Evolutionary conservation across 2,888 invertebrate genomes (phyloP).

Genomic region (Dinocampus coccinellae): DNA sequence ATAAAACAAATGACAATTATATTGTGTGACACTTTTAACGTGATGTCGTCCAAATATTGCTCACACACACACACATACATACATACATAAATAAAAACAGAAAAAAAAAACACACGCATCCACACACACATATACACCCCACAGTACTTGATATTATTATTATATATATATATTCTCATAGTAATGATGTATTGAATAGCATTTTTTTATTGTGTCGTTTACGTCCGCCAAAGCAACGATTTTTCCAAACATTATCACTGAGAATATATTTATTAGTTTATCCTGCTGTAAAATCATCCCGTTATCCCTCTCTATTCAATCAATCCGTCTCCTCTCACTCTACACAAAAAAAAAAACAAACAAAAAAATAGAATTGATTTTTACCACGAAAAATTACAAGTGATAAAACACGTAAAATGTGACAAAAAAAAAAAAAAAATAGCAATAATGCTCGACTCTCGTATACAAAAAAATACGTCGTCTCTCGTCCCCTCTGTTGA

Average conservation of each 20-base stretch:
- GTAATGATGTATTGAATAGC: background rate
- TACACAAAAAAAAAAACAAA: background rate
- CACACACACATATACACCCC: background rate
- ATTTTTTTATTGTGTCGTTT: constrained; percentile 23
- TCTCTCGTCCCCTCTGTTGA: constrained; percentile 43
- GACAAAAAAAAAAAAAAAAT: constrained; percentile 5
- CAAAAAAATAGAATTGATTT: background rate
- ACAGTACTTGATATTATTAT: background rate
- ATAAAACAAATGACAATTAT: too few relatives aligned
- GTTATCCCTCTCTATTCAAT: background rate
- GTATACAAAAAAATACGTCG: constrained; percentile 43
- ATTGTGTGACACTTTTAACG: constrained; percentile 24
- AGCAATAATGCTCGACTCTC: constrained; percentile 43
- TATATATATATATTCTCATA: background rate
- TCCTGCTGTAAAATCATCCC: background rate
- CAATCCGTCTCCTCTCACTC: constrained; percentile 11
- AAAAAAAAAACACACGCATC: too few relatives aligned
- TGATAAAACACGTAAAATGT: background rate
- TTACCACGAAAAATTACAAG: background rate
- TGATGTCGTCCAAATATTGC: constrained; percentile 24
- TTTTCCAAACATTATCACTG: constrained; percentile 2
- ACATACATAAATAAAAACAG: background rate
- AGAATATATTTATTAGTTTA: constrained; percentile 14
- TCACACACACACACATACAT: background rate
- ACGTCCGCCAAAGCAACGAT: constrained; percentile 6